Conservation (phyloP, 1,140 invertebrate genomes). For the Homarus americanus region DNA sequence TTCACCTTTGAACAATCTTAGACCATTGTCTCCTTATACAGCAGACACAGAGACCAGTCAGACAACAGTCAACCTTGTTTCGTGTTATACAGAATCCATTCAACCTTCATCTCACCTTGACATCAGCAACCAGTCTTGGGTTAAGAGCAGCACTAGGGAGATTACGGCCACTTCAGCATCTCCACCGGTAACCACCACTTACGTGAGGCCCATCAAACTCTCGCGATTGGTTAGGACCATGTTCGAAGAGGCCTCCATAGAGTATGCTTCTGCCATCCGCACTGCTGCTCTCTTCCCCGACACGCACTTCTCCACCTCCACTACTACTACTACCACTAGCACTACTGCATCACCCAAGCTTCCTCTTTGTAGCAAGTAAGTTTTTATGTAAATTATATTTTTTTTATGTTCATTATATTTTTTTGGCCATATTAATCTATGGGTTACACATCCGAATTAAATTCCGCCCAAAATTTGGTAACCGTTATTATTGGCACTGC, state of each 20-base stretch:
- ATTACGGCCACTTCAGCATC: not conserved
- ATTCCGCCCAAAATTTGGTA: too few species aligned
- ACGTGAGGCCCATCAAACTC: slow-evolving; percentile 20
- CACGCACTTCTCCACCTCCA: not conserved
- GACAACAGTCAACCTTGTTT: not conserved
- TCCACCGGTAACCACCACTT: not conserved
- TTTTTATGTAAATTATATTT: too few species aligned
- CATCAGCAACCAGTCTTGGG: not conserved
- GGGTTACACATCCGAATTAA: too few species aligned
- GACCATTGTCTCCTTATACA: not conserved
- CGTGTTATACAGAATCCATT: not conserved
- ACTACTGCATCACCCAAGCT: too few species aligned
- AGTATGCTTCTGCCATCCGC: slow-evolving; percentile 23
- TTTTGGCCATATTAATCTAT: too few species aligned
- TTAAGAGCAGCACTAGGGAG: not conserved
- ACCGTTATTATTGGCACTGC: too few species aligned
- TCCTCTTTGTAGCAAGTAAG: too few species aligned
- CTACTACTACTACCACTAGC: not conserved
- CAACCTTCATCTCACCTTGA: too few species aligned
- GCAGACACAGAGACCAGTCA: not conserved
- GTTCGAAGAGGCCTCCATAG: slow-evolving; percentile 29
- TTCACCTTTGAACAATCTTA: too few species aligned
- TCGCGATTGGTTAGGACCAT: not conserved
- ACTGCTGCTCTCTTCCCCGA: slow-evolving; percentile 16
- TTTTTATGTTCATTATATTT: too few species aligned